Conservation (phyloP, 2,797 vertebrate genomes). For the Allobates femoralis region DNA sequence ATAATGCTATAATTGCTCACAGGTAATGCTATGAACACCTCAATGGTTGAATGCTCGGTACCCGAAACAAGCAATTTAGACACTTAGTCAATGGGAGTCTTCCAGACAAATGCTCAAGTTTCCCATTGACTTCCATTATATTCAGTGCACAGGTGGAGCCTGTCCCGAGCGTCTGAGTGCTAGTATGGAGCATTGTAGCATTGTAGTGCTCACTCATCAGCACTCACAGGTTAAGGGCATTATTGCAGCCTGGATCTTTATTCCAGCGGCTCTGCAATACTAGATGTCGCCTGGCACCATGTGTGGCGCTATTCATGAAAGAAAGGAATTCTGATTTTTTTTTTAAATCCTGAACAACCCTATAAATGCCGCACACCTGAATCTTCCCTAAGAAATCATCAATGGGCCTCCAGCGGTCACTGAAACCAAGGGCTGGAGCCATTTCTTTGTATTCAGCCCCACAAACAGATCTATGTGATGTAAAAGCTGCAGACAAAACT, state of each 20-base stretch:
- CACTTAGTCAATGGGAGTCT: too few species aligned
- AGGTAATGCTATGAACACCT: background rate
- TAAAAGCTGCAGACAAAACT: background rate
- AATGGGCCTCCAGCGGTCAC: background rate
- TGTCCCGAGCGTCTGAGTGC: too few species aligned
- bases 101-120: too few species aligned
- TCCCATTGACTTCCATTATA: too few species aligned
- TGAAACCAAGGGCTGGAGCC: too few species aligned
- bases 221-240: too few species aligned
- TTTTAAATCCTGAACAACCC: background rate
- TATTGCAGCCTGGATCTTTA: background rate
- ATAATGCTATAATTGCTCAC: background rate
- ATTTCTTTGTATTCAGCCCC: background rate
- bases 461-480: background rate
- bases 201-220: too few species aligned
- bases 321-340: too few species aligned
- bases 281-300: background rate
- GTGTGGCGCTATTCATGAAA: background rate
- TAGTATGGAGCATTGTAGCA: too few species aligned
- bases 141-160: too few species aligned
- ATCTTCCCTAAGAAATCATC: background rate
- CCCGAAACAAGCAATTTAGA: too few species aligned
- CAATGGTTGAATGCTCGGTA: too few species aligned
- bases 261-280: background rate
- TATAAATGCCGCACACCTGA: background rate